Base-by-base conservation (phyloP, 2,797 vertebrate genomes). In the Sparus aurata region DNA sequence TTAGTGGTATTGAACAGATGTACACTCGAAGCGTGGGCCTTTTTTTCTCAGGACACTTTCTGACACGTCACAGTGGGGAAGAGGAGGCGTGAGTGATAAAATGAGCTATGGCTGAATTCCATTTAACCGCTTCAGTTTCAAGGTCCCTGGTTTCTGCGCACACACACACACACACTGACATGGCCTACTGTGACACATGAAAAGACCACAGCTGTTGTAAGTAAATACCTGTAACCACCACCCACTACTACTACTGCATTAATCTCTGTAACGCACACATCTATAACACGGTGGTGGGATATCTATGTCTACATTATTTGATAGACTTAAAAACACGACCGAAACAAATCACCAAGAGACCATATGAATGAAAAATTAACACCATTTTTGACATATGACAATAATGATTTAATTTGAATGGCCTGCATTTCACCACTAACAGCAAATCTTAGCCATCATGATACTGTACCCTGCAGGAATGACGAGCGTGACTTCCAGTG, bases 61-160 rank as follows among this genome's bases (percentile, higher is more conserved):
- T 61, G 18, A 77, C 30, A 68, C 13, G 2, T 52, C 57, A 50
- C 17, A 58, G 41, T 16, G n/a, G 52, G 30, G 60, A 73, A 57
- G 9, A 54, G 27, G 9, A 54, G 27, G 27, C 12, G 23, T 22
- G 10, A 17, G 20, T 58, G 23, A 18, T 30, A n/a, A 53, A 46
- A 38, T 49, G 12, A 34, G 34, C 47, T 17, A 43, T 1, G n/a
- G 27, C n/a, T 61, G 30, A 23, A 41, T 61, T 18, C 8, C 4
- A 58, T 16, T 43, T 25, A 18, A 5, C 38, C 20, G 23, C 23
- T 38, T 47, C 2, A 5, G 12, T 50, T 27, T 66, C 18, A 47
- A 20, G 25, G 4, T 12, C 18, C 12, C 6, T 13, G 13, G 13
- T 12, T 45, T 61, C 6, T 38, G 25, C 18, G n/a, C 41, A 4